Evolutionary conservation across 2,797 vertebrate species (phyloP).

Genomic region (Trachops cirrhosus): DNA sequence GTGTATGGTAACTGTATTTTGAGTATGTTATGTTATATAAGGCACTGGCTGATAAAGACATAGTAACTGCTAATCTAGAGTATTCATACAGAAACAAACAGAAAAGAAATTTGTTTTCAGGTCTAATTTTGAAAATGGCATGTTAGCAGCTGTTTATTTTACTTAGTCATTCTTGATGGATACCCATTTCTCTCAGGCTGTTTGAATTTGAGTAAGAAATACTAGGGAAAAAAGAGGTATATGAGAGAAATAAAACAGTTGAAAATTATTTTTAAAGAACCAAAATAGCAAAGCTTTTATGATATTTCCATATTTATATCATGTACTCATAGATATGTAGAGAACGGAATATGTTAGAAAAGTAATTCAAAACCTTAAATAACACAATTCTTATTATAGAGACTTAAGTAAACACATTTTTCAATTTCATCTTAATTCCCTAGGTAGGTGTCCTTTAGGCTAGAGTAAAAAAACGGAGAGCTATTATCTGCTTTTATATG

Average conservation of each 20-base stretch:
- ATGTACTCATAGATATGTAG: background rate
- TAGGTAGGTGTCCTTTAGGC: background rate
- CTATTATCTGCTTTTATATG: background rate
- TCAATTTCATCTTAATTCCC: background rate
- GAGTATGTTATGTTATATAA: constrained; percentile 10
- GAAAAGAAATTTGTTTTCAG: background rate
- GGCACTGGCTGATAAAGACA: background rate
- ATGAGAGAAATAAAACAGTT: background rate
- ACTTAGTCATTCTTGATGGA: background rate
- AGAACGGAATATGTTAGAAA: background rate
- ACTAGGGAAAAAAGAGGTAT: background rate
- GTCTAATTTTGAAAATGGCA: constrained; percentile 41
- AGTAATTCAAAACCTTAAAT: background rate
- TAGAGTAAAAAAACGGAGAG: background rate
- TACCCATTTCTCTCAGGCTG: background rate
- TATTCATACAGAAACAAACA: constrained; percentile 45
- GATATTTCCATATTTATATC: background rate
- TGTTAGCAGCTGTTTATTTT: constrained; percentile 8
- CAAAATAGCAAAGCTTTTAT: background rate
- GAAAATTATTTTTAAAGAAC: background rate
- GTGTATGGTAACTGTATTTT: background rate
- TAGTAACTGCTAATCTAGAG: background rate
- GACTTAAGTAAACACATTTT: background rate
- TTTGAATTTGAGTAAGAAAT: background rate
- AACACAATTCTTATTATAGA: background rate